Conservation (phyloP, 2,797 vertebrate species). For the Amblyopsis hoosieri region DNA sequence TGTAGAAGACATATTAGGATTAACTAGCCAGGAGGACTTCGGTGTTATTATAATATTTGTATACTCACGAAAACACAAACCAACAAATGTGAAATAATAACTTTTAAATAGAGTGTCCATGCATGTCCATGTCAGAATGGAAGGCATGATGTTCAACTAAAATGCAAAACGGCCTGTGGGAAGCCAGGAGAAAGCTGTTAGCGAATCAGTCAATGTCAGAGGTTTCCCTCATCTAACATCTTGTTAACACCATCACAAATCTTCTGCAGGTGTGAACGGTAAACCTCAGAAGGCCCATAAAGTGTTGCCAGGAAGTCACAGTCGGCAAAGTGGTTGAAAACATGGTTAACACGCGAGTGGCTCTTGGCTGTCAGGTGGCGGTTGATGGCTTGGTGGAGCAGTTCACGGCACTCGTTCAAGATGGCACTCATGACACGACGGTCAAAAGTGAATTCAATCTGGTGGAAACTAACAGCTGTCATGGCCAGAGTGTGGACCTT, state of each 20-base stretch:
- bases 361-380: slow-evolving; percentile 92
- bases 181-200: neutral
- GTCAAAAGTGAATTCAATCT: slow-evolving; percentile 98
- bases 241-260: slow-evolving; percentile 91
- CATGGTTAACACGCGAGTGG: slow-evolving; percentile 90
- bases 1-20: slow-evolving; percentile 46
- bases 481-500: slow-evolving; percentile 91
- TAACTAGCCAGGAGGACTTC: slow-evolving; percentile 38
- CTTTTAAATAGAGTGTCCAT: neutral
- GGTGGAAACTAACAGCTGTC: slow-evolving; percentile 93
- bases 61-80: slow-evolving; percentile 46
- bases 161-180: slow-evolving; percentile 26
- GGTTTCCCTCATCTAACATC: slow-evolving; percentile 91
- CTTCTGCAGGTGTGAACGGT: slow-evolving; percentile 81
- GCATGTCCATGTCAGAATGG: neutral
- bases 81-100: slow-evolving; percentile 32
- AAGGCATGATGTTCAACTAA: slow-evolving; percentile 12
- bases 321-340: slow-evolving; percentile 93
- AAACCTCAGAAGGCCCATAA: slow-evolving; percentile 87
- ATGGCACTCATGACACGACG: slow-evolving; percentile 87
- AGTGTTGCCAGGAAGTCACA: slow-evolving; percentile 89
- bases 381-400: slow-evolving; percentile 90
- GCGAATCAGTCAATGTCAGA: slow-evolving; percentile 74
- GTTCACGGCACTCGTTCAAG: slow-evolving; percentile 89
- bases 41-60: slow-evolving; percentile 61